A percentile compares a stretch with the other conserved stretches of the same genome.
phyloP scores from a whole-genome alignment of 2,797 vertebrate genomes.

The Delichon dasypus region DNA sequence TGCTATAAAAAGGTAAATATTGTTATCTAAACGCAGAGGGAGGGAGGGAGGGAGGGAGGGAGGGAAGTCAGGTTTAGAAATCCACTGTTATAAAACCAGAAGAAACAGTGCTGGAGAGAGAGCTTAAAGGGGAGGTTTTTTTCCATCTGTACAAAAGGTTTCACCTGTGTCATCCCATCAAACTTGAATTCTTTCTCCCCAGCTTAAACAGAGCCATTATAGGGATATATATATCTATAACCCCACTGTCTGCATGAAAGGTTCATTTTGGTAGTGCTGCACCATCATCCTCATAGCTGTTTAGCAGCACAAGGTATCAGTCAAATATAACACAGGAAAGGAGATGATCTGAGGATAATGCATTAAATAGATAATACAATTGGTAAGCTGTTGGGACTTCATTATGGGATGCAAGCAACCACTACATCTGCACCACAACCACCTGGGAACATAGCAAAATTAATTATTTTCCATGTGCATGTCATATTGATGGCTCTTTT shows the following conservation, averaged over 20 bases:
- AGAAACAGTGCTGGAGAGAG: not conserved
- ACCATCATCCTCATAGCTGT: not conserved
- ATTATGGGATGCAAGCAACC: not conserved
- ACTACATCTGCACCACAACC: slow-evolving; percentile 11
- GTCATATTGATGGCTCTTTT: slow-evolving; percentile 44
- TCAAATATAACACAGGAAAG: not conserved
- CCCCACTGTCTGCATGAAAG: not conserved
- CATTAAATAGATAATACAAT: slow-evolving; percentile 9
- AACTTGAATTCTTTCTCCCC: not conserved
- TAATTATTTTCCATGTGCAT: not conserved
- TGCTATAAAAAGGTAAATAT: slow-evolving; percentile 31
- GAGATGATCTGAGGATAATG: not conserved
- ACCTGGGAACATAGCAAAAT: slow-evolving; percentile 13
- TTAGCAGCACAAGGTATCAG: not conserved
- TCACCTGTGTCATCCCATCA: not conserved
- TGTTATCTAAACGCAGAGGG: slow-evolving; percentile 14
- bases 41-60: not conserved
- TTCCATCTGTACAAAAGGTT: not conserved
- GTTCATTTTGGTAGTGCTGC: not conserved
- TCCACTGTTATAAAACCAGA: not conserved
- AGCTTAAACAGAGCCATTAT: not conserved
- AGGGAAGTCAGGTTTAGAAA: not conserved
- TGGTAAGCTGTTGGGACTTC: slow-evolving; percentile 32
- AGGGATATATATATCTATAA: not conserved
- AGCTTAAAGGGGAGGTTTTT: not conserved